Base-by-base conservation (phyloP, 2,797 vertebrate genomes). In the Bradypus variegatus region DNA sequence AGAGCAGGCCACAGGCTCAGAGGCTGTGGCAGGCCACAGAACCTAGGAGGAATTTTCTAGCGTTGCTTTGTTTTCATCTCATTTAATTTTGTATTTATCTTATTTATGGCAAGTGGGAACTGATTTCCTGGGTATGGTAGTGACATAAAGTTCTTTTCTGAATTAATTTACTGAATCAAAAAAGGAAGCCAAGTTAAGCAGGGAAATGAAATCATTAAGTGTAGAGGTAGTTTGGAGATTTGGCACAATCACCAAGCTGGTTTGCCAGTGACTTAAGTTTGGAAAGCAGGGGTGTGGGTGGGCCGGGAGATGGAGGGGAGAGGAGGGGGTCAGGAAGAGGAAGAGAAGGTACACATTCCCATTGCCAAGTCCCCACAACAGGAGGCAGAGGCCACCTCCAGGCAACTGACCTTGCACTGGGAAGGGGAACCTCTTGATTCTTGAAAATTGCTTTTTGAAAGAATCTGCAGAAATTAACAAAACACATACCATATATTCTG, bases 91-190 rank as follows among this genome's bases (percentile, higher is more conserved):
- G 36, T 7, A 16, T 83, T 76, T 76, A 60, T 65, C 81, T 95
- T 55, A 79, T 70, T 88, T 65, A 48, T 55, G 65, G 38, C 65
- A 62, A 87, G 14, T 29, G 73, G n/a, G 2, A 25, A 25, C 29
- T 33, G 64, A 55, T 60, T 86, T 86, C 60, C 64, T 25, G 27
- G 69, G 31, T 62, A n/a, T 64, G 60, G 53, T 67, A 45, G 41
- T 48, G 80, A 80, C 45, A 75, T 36, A 83, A 60, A 87, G 65
- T 87, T 65, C 45, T 45, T 80, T 55, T 91, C 53, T 67, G 60
- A 86, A 69, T 81, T 86, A 60, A 86, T 86, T 76, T 82, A 36
- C 27, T 86, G 45, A n/a, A 82, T 77, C 14, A 82, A 38, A n/a
- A 45, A 60, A 91, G 64, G 31, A 50, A 45, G 45, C 31, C 69